phyloP scores from a whole-genome alignment of 2,113 vertebrate species.

The Oceanites oceanicus region DNA sequence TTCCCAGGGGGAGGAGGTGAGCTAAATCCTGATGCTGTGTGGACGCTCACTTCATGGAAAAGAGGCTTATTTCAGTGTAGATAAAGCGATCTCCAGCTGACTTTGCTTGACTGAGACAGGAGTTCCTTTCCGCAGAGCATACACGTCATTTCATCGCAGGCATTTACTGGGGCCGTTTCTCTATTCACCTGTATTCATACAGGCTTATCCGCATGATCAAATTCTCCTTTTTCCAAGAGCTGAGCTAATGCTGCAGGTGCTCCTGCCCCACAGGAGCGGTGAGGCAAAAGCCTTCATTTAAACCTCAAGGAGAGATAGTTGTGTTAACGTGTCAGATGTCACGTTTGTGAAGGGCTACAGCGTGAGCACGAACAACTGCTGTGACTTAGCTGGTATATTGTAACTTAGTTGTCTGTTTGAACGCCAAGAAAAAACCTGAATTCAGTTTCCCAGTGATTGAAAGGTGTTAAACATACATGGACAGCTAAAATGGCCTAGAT shows the following conservation, averaged over 20 bases:
- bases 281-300: neutral
- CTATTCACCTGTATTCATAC: neutral
- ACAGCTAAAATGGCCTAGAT: neutral
- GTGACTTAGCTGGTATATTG: neutral
- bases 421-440: neutral
- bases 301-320: neutral
- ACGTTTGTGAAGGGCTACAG: neutral
- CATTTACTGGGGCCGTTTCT: neutral
- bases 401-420: neutral
- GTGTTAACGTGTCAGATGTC: neutral
- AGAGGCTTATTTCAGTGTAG: neutral
- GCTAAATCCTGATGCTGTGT: neutral
- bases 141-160: accelerated
- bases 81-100: neutral
- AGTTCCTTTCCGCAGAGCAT: neutral
- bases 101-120: neutral
- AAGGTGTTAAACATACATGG: neutral
- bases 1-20: neutral
- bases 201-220: neutral
- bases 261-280: accelerated
- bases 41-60: neutral
- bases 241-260: neutral
- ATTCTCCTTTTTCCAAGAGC: neutral
- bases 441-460: neutral
- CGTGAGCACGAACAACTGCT: neutral